Base-by-base conservation (phyloP, 2,888 invertebrate species). In the Hypena proboscidalis region DNA sequence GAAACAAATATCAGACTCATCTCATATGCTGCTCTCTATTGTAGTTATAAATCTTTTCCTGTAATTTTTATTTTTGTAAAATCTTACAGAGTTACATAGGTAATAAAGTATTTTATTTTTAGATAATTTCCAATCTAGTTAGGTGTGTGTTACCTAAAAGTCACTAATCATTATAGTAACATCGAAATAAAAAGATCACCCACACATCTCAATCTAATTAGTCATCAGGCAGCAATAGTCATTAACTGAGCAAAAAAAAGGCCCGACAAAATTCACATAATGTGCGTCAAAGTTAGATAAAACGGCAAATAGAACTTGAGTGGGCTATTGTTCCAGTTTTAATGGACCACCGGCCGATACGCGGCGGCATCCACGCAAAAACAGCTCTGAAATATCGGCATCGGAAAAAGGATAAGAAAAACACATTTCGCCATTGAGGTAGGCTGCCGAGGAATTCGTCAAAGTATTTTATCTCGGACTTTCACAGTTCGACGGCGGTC, bases 321-420 rank as follows among this genome's bases (percentile, higher is more conserved):
- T 78, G 80, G 80, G 45, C 85, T 83, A 87, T 90, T 90, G 89
- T 89, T 86, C 83, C 78, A 77, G 49, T 53, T 67, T 82, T 85
- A 86, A 87, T 86, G 89, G 90, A 87, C 89, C 89, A 88, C 89
- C 86, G 83, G 74, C 77, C 70, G 80, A 76, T 75, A 70, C 64
- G 60, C 68, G 66, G 72, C 72, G 81, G 64, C 44, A 64, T 75
- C 68, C 70, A 68, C 68, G 86, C 89, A 85, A 88, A 89, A 88
- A 85, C 85, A 56, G 34, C 59, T 67, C 73, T 59, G 70, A 78
- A 78, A 77, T 72, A 74, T 72, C 74, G 76, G 71, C 76, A 70
- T 68, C 69, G 69, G 77, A 86, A 87, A 86, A 88, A 83, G 71
- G 70, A 79, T 64, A 74, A 63, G 67, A 83, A 85, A 84, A 83